These are phyloP conservation scores for Opisthocomus hoazin DNA, from an alignment of 2,113 vertebrate genomes.

Conservation along the genomic window DNA sequence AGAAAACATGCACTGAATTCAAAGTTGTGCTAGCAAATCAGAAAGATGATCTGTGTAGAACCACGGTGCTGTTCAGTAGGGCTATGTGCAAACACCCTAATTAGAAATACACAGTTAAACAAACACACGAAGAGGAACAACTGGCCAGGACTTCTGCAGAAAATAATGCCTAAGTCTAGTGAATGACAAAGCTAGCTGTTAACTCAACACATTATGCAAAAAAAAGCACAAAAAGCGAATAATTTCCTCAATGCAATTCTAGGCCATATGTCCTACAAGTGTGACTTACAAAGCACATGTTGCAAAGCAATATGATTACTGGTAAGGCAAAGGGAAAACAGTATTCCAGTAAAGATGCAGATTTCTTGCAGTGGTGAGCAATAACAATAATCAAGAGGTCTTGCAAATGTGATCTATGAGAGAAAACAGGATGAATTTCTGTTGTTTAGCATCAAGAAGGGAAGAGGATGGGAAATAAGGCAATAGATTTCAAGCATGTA, in stretches of 20 bases:
- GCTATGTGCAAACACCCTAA: neutral
- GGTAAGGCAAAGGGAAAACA: neutral
- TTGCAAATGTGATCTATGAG: constrained; percentile 1
- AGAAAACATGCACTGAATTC: neutral
- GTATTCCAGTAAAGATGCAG: neutral
- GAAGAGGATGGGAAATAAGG: neutral
- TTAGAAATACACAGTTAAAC: neutral
- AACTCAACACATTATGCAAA: neutral
- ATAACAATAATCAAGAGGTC: neutral
- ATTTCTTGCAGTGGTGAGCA: neutral
- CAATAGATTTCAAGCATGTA: constrained; percentile 5
- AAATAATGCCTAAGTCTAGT: neutral
- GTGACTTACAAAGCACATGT: neutral
- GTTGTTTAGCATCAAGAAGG: neutral
- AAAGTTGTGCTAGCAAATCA: neutral
- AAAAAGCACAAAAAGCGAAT: neutral
- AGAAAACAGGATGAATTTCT: neutral
- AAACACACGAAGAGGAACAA: neutral
- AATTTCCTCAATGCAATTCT: neutral
- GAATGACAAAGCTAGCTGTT: neutral
- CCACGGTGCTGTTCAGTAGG: neutral
- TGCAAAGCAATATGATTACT: neutral
- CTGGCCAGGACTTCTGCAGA: neutral
- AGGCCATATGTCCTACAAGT: neutral
- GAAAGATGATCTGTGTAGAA: neutral